Evolutionary conservation across 2,888 invertebrate genomes (phyloP), one percentile per base, ranked within the genome.

Genomic region (Byasa hedistus): DNA sequence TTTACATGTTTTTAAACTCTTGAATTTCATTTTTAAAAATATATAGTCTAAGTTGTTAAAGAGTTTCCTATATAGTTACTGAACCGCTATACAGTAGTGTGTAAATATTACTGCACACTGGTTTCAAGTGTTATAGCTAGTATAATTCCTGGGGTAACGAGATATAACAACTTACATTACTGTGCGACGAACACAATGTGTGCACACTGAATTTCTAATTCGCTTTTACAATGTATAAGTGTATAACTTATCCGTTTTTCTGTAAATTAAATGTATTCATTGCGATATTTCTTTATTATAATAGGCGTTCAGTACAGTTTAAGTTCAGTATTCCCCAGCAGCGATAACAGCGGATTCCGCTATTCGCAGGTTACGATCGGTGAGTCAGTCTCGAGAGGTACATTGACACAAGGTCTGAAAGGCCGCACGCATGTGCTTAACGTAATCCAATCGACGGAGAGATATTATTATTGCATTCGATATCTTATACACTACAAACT

Each of bases 331-430:
- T 61, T 54, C 52, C 57, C n/a, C 32, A 17, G 48, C 48, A 22
- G 23, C 51, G 59, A 54, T 55, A 55, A 51, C 55, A n/a, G 24
- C 59, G 39, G 61, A 62, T 62, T 58, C 66, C 66, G 66, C 66
- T 66, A 66, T 66, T 62, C 58, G 62, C 61, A 57, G 61, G 57
- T 65, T 59, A 60, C 57, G 51, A 61, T 48, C 60, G 56, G 61
- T 66, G 66, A 62, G 58, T 66, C 61, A 66, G 60, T 32, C 60
- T 23, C 51, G 21, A 75, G 71, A 77, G 79, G 83, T 81, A 75
- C 84, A 78, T 81, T 84, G 84, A 83, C 83, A 79, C 78, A 75
- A 70, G 71, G 71, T 78, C 72, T 72, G 68, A 74, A 74, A 73
- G 71, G 64, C 66, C 64, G 63, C 67, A 61, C 60, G 60, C 64